phyloP scores from a whole-genome alignment of 2,113 vertebrate species.

The Anarhynchus alexandrinus region DNA sequence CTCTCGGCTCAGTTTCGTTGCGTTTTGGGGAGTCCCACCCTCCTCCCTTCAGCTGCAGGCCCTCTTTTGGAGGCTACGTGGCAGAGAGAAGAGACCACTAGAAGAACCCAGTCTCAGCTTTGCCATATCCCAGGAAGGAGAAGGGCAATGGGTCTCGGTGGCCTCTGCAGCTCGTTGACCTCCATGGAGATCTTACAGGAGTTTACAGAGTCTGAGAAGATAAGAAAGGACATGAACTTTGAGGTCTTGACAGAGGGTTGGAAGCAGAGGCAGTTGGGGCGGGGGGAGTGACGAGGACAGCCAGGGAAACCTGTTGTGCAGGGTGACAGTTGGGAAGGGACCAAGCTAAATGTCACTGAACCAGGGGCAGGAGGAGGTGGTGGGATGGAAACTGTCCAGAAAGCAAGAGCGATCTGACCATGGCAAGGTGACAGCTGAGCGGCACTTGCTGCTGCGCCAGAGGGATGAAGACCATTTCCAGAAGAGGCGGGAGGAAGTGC shows the following conservation, averaged over 20 bases:
- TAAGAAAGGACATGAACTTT: not conserved
- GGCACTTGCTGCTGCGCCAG: not conserved
- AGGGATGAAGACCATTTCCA: not conserved
- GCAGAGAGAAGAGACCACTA: not conserved
- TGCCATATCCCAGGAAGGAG: not conserved
- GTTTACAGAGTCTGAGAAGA: not conserved
- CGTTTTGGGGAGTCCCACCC: not conserved
- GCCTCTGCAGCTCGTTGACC: not conserved
- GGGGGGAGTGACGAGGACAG: not conserved
- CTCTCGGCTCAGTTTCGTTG: not conserved
- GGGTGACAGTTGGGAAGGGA: not conserved
- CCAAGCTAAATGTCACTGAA: not conserved
- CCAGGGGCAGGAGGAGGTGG: not conserved
- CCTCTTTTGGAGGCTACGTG: not conserved
- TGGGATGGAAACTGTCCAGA: not conserved
- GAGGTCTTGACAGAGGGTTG: not conserved
- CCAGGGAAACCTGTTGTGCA: not conserved
- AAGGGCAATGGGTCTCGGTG: not conserved
- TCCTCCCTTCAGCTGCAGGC: not conserved
- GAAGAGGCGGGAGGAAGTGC: not conserved
- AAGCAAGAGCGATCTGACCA: not conserved
- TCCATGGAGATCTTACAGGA: not conserved
- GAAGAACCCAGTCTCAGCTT: not conserved
- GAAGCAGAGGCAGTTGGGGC: not conserved
- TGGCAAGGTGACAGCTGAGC: not conserved